Evolutionary conservation across 2,797 vertebrate species (phyloP).

Genomic region (Odontamblyopus rebecca): DNA sequence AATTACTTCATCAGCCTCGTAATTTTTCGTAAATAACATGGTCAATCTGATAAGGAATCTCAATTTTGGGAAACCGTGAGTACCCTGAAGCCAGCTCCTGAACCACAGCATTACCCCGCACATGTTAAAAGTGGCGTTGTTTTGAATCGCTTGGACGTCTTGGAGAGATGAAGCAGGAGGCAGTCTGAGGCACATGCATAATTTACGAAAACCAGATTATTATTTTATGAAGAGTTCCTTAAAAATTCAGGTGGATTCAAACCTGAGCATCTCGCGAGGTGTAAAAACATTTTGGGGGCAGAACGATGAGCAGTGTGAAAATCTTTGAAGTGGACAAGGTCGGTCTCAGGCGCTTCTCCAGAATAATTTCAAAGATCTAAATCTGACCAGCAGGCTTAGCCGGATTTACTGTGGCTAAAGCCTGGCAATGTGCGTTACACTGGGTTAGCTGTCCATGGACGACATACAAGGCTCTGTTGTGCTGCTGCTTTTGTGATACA

Average conservation of each 20-base stretch:
- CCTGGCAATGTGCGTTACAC: too few species aligned
- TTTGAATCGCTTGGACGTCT: background rate
- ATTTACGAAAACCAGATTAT: background rate
- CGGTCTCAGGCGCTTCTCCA: background rate
- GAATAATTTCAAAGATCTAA: background rate
- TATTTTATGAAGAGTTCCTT: background rate
- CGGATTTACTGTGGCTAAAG: background rate
- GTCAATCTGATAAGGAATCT: background rate
- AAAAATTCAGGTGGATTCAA: constrained; percentile 10
- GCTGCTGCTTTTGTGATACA: too few species aligned
- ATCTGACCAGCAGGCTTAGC: background rate
- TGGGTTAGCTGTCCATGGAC: background rate
- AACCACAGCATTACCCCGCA: background rate
- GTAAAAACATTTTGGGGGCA: constrained; percentile 1
- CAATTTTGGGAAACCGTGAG: background rate
- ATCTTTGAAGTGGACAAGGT: constrained; percentile 11
- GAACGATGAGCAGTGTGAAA: background rate
- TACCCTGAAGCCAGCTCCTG: background rate
- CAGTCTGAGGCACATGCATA: background rate
- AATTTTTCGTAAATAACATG: background rate
- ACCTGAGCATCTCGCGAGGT: background rate
- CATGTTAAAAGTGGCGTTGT: background rate
- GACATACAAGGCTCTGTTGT: too few species aligned
- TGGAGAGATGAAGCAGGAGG: background rate
- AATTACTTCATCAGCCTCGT: too few species aligned